These are phyloP conservation scores for Cataglyphis cursor DNA, from an alignment of 2,888 invertebrate genomes.

Conservation along the genomic window DNA sequence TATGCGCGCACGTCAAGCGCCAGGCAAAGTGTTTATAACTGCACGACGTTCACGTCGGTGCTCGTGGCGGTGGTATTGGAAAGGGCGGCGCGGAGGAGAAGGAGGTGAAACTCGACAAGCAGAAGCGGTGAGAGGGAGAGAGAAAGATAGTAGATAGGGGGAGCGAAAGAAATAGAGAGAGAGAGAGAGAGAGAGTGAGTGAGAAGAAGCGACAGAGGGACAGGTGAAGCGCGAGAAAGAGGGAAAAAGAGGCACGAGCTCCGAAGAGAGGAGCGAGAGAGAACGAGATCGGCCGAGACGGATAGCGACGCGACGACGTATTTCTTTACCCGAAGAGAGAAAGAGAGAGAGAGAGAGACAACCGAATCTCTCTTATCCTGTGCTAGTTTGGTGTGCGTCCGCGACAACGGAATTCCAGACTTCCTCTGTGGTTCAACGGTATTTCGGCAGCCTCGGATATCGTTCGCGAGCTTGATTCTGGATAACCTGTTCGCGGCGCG, in stretches of 20 bases:
- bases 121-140: slow-evolving; percentile 30
- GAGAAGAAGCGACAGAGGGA: slow-evolving; percentile 18
- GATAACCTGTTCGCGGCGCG: slow-evolving; percentile 66
- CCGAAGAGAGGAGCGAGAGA: neutral
- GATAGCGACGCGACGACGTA: neutral
- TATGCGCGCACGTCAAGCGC: slow-evolving; percentile 75
- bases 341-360: neutral
- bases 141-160: slow-evolving; percentile 21
- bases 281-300: neutral
- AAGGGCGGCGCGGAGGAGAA: slow-evolving; percentile 31
- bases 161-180: slow-evolving; percentile 36
- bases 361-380: neutral
- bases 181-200: slow-evolving; percentile 26
- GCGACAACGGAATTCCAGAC: neutral
- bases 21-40: slow-evolving; percentile 77
- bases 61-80: slow-evolving; percentile 74
- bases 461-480: slow-evolving; percentile 15
- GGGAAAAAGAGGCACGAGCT: neutral
- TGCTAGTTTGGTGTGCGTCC: neutral
- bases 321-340: neutral
- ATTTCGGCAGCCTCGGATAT: slow-evolving; percentile 28
- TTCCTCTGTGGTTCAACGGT: neutral
- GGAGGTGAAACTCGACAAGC: slow-evolving; percentile 34
- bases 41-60: slow-evolving; percentile 73
- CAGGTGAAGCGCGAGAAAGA: slow-evolving; percentile 6